phyloP scores from a whole-genome alignment of 2,888 invertebrate genomes.

The Drosophila maculinotata region DNA sequence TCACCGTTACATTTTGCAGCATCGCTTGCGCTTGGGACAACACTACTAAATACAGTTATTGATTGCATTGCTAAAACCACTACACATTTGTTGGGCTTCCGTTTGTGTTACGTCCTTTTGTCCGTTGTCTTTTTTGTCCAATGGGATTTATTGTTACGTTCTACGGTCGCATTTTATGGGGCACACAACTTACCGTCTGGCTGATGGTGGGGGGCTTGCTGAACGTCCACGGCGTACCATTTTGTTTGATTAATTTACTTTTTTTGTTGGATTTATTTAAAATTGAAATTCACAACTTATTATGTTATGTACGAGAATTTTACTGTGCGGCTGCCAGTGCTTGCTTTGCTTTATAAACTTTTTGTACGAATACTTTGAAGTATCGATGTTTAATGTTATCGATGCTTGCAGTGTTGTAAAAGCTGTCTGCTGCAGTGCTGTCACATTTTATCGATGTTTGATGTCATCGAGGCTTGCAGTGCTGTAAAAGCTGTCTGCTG shows the following conservation, averaged over 20 bases:
- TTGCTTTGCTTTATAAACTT: slow-evolving; percentile 54
- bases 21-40: background rate
- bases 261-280: slow-evolving; percentile 21
- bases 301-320: slow-evolving; percentile 51
- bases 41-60: background rate
- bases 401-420: background rate
- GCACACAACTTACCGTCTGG: slow-evolving; percentile 86
- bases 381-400: slow-evolving; percentile 21
- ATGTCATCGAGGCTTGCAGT: too few species aligned
- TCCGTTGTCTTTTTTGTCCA: slow-evolving; percentile 15
- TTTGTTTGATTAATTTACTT: slow-evolving; percentile 58
- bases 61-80: background rate
- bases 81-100: background rate
- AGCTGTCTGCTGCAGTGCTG: too few species aligned
- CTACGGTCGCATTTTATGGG: background rate
- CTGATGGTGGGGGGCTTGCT: slow-evolving; percentile 89
- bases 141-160: slow-evolving; percentile 11
- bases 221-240: slow-evolving; percentile 92
- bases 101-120: slow-evolving; percentile 8
- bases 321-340: slow-evolving; percentile 31
- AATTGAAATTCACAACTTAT: slow-evolving; percentile 26
- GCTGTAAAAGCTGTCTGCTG: background rate
- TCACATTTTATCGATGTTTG: background rate
- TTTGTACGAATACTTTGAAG: slow-evolving; percentile 1
- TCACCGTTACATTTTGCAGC: background rate